Conservation (phyloP, 92 coral and sea anemone genomes). For the Phymanthus crucifer region DNA sequence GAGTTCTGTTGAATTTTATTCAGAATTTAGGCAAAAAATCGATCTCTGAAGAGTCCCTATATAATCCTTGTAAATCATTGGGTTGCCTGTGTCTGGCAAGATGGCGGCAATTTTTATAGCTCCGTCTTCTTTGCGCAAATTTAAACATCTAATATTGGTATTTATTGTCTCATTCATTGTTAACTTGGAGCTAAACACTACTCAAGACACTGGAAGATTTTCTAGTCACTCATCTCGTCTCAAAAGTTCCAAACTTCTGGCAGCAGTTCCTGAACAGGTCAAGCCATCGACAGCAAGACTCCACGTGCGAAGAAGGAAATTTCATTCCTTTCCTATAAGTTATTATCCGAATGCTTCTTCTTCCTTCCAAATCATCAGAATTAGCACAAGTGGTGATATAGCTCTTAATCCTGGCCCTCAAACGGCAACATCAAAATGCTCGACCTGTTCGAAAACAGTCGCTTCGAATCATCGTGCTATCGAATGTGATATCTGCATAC, state of each 20-base stretch:
- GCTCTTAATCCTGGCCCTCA: conserved; percentile 25
- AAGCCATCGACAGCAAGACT: not conserved
- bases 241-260: not conserved
- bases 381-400: conserved; percentile 14
- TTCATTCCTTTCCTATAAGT: not conserved
- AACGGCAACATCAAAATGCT: not conserved
- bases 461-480: conserved; percentile 18
- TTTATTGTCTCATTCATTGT: no score
- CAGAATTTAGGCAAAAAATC: no score
- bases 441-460: conserved; percentile 8
- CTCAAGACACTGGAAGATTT: not conserved
- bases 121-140: no score
- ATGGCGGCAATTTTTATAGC: not conserved
- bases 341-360: not conserved
- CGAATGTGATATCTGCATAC: not conserved
- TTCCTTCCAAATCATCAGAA: not conserved
- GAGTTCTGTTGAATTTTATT: no score
- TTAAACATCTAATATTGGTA: no score
- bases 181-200: no score
- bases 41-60: no score
- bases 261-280: not conserved
- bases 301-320: not conserved
- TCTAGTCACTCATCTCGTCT: not conserved
- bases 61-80: no score
- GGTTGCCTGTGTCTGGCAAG: no score